Conservation (phyloP, 2,797 vertebrate species). For the Nothura maculosa region DNA sequence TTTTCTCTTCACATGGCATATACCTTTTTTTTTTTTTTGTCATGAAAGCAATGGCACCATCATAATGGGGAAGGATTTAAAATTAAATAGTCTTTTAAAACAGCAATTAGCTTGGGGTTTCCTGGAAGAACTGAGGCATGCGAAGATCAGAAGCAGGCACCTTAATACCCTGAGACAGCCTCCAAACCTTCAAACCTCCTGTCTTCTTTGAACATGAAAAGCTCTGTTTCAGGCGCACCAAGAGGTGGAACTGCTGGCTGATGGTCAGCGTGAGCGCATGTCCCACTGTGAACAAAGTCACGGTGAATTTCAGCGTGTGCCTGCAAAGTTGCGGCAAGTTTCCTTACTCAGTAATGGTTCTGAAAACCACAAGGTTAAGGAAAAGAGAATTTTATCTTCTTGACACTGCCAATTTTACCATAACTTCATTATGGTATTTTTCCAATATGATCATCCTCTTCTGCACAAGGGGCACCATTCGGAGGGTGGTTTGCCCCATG, state of each 20-base stretch:
- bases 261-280: conserved; percentile 60
- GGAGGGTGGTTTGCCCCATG: background rate
- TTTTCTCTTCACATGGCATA: background rate
- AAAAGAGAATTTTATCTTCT: background rate
- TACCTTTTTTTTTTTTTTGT: background rate
- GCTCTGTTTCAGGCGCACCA: conserved; percentile 59
- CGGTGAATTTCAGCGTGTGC: conserved; percentile 33
- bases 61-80: conserved; percentile 31
- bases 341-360: background rate
- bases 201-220: conserved; percentile 83
- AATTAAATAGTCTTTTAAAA: conserved; percentile 67
- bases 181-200: conserved; percentile 76
- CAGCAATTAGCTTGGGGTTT: conserved; percentile 70
- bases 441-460: background rate
- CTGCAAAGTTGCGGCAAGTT: conserved; percentile 4
- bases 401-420: background rate
- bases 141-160: conserved; percentile 77
- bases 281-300: conserved; percentile 81
- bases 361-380: conserved; percentile 28
- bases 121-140: conserved; percentile 69
- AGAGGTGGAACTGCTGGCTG: conserved; percentile 65
- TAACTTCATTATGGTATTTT: background rate
- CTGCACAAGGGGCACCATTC: no score
- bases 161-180: conserved; percentile 13
- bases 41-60: conserved; percentile 16